Evolutionary conservation across 2,888 invertebrate species (phyloP).

Genomic region (Camponotus fellah): DNA sequence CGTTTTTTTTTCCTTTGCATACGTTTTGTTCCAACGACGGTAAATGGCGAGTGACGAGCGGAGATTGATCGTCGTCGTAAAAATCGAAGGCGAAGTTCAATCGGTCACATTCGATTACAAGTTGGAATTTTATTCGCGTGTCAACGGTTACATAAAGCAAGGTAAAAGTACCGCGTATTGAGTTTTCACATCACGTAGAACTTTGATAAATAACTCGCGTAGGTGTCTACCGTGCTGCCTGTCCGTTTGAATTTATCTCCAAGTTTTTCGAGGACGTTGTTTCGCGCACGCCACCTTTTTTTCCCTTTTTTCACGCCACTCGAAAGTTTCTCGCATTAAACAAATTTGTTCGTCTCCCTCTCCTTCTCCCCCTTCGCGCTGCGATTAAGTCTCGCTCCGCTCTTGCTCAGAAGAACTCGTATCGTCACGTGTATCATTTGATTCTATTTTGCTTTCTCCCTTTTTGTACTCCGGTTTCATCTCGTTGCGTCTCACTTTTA

Average conservation of each 20-base stretch:
- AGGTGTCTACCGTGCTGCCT: not conserved
- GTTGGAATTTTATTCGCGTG: conserved; percentile 12
- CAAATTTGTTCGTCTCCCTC: conserved; percentile 1
- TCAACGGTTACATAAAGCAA: not conserved
- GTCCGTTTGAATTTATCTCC: conserved; percentile 22
- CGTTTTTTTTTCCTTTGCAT: not conserved
- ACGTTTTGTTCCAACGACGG: not conserved
- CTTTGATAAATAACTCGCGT: not conserved
- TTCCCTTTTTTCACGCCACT: not conserved
- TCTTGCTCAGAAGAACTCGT: not conserved
- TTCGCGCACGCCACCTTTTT: not conserved
- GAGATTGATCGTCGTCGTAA: conserved; percentile 16
- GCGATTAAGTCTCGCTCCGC: conserved; percentile 12
- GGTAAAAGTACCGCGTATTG: conserved; percentile 6
- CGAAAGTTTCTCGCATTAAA: conserved; percentile 22
- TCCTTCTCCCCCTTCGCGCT: not conserved
- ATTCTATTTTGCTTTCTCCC: conserved; percentile 45
- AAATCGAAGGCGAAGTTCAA: conserved; percentile 37
- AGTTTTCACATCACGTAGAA: conserved; percentile 7
- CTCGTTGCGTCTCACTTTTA: conserved; percentile 35
- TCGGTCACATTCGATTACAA: conserved; percentile 2
- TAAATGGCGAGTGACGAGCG: conserved; percentile 5
- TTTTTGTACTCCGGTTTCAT: conserved; percentile 44
- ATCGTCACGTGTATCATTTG: conserved; percentile 19
- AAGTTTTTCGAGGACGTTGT: not conserved